Percentiles rank a stretch among this genome's conserved stretches.
Evolutionary conservation across 1,140 invertebrate species (phyloP).

Genomic region (Lineus longissimus): DNA sequence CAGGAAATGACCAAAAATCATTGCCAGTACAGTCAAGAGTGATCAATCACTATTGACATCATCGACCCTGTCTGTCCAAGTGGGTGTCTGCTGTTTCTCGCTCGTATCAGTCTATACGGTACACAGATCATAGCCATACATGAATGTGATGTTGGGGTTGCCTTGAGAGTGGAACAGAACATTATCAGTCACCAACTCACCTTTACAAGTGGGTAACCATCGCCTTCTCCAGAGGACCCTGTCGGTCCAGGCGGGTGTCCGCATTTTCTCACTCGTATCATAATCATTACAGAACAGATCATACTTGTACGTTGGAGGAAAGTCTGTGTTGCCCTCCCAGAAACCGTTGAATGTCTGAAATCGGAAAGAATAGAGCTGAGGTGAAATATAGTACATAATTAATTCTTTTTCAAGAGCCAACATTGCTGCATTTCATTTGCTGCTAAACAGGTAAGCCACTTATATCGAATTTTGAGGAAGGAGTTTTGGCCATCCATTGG

Average conservation of each 20-base stretch:
- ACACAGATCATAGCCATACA: too few species aligned
- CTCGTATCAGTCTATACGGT: too few species aligned
- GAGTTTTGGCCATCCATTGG: too few species aligned
- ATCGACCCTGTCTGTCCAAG: too few species aligned
- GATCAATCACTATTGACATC: too few species aligned
- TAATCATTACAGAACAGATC: constrained; percentile 98
- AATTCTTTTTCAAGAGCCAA: too few species aligned
- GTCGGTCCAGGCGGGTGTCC: constrained; percentile 95
- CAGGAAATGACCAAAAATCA: too few species aligned
- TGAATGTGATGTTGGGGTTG: too few species aligned
- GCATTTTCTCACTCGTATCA: constrained; percentile 96
- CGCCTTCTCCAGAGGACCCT: constrained; percentile 69
- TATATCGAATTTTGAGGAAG: not conserved
- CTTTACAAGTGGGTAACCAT: not conserved
- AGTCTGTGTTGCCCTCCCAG: constrained; percentile 85
- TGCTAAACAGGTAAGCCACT: not conserved
- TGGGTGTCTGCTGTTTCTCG: too few species aligned
- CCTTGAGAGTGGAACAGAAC: too few species aligned
- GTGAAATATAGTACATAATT: not conserved
- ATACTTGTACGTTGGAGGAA: constrained; percentile 98
- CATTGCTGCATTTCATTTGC: too few species aligned
- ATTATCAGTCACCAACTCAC: not conserved
- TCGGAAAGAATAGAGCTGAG: not conserved
- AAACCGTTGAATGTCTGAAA: constrained; percentile 91
- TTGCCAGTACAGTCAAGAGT: too few species aligned